A percentile compares a stretch with the other conserved stretches of the same genome.
Evolutionary conservation across 2,888 invertebrate species (phyloP).

Genomic region (Tillus elongatus): DNA sequence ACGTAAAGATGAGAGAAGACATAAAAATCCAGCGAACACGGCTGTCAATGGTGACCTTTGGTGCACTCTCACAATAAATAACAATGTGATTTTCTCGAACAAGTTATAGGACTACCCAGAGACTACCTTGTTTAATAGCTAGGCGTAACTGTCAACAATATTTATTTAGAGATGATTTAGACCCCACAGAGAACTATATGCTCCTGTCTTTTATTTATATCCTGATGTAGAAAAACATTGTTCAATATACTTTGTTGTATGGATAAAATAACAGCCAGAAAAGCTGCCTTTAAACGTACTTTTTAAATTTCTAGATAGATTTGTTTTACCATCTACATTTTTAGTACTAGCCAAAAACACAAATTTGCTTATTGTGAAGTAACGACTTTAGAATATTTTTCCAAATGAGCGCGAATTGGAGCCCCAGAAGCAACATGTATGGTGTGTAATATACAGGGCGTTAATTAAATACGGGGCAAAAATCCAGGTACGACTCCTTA

Average conservation of each 20-base stretch:
- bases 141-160: constrained; percentile 41
- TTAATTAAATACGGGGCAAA: too few relatives aligned
- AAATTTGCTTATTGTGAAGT: too few relatives aligned
- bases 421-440: too few relatives aligned
- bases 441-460: too few relatives aligned
- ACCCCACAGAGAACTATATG: constrained; percentile 9
- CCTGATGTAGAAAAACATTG: background rate
- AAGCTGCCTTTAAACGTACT: too few relatives aligned
- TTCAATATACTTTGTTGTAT: constrained; percentile 1
- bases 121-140: constrained; percentile 33
- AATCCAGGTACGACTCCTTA: too few relatives aligned
- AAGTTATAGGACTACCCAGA: constrained; percentile 33
- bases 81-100: constrained; percentile 35
- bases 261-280: too few relatives aligned
- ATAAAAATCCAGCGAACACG: constrained; percentile 7
- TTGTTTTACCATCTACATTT: too few relatives aligned
- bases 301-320: too few relatives aligned
- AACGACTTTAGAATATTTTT: too few relatives aligned
- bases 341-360: too few relatives aligned
- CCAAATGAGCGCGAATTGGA: too few relatives aligned
- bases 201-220: constrained; percentile 10
- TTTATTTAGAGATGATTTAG: constrained; percentile 42
- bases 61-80: constrained; percentile 31
- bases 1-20: background rate
- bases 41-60: constrained; percentile 28